These are phyloP conservation scores for Brienomyrus brachyistius DNA, from an alignment of 2,113 vertebrate genomes.

Conservation along the genomic window DNA sequence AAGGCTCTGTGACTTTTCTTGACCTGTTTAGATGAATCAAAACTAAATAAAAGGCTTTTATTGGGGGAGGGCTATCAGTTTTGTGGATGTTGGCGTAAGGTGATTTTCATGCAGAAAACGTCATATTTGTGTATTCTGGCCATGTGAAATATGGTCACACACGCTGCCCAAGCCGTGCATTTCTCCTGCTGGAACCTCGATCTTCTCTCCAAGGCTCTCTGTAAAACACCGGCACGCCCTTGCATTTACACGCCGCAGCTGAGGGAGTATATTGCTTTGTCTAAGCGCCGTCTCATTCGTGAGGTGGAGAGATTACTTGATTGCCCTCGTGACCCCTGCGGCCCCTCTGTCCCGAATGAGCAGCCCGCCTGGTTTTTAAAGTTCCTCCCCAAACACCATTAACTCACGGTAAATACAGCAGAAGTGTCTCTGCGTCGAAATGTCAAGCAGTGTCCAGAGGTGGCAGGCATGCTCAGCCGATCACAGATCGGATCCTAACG, in stretches of 20 bases:
- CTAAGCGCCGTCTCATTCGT: conserved; percentile 29
- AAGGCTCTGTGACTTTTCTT: not conserved
- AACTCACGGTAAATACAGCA: conserved; percentile 25
- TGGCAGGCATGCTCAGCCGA: conserved; percentile 6
- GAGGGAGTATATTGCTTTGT: conserved; percentile 20
- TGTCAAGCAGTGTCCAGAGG: conserved; percentile 19
- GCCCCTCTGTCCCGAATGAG: conserved; percentile 15
- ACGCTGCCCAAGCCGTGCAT: not conserved
- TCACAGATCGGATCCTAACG: not conserved
- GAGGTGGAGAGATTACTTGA: conserved; percentile 34
- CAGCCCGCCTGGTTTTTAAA: conserved; percentile 26
- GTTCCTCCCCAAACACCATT: conserved; percentile 27
- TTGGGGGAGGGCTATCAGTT: not conserved
- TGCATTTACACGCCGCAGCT: not conserved
- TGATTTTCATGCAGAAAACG: not conserved
- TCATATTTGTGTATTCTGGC: not conserved
- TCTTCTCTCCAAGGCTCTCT: not conserved
- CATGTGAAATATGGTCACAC: not conserved
- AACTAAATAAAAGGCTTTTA: not conserved
- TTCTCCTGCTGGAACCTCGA: not conserved
- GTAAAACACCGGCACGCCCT: not conserved
- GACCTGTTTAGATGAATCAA: not conserved
- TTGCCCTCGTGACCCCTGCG: conserved; percentile 29
- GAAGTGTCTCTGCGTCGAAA: conserved; percentile 25
- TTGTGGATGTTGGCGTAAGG: not conserved